Conservation (phyloP, 2,113 vertebrate species). For the Lepisosteus oculatus region DNA sequence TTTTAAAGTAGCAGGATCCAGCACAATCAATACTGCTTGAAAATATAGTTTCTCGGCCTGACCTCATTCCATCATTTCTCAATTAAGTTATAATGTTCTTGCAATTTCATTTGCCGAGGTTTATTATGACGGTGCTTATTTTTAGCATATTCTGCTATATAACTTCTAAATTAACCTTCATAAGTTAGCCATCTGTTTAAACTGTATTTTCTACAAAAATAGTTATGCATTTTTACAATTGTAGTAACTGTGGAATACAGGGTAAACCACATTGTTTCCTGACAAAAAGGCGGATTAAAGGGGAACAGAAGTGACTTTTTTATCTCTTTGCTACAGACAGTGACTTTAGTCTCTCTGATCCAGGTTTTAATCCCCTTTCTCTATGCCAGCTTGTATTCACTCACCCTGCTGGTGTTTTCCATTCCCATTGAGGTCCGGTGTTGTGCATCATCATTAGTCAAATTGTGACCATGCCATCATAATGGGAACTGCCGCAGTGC, state of each 20-base stretch:
- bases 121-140: too few relatives aligned
- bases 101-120: too few relatives aligned
- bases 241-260: conserved; percentile 5
- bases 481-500: too few relatives aligned
- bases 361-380: conserved; percentile 57
- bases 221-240: neutral
- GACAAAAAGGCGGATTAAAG: conserved; percentile 11
- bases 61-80: too few relatives aligned
- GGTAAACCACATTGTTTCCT: conserved; percentile 4
- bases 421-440: conserved; percentile 38
- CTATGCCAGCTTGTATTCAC: conserved; percentile 38
- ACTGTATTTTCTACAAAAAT: neutral
- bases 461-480: conserved; percentile 13
- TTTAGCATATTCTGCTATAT: too few relatives aligned
- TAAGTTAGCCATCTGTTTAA: neutral
- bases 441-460: conserved; percentile 59
- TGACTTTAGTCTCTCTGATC: neutral
- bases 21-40: conserved; percentile 36
- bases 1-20: conserved; percentile 41
- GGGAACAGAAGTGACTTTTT: neutral
- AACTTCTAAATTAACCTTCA: too few relatives aligned
- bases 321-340: conserved; percentile 1
- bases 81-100: too few relatives aligned
- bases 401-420: conserved; percentile 46
- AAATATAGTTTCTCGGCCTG: too few relatives aligned